These are phyloP conservation scores for Oncopodura yosiiana DNA, from an alignment of 1,140 invertebrate genomes.

Conservation along the genomic window DNA sequence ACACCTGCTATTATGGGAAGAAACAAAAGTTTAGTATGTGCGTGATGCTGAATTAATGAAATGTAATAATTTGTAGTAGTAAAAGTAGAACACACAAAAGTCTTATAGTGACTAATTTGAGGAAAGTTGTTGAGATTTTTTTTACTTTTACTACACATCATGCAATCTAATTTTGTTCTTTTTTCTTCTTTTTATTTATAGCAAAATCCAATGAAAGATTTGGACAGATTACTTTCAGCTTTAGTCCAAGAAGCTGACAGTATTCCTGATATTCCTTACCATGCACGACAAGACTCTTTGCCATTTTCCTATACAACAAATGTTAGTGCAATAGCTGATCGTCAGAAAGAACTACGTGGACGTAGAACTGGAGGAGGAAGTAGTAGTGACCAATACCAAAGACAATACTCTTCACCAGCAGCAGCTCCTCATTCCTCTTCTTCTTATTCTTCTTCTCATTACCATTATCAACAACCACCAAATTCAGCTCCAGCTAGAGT, in stretches of 20 bases:
- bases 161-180: too few species aligned
- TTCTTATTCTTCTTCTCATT: background rate
- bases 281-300: conserved; percentile 65
- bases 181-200: too few species aligned
- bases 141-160: too few species aligned
- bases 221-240: conserved; percentile 30
- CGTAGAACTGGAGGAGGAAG: background rate
- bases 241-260: conserved; percentile 32
- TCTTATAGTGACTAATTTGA: too few species aligned
- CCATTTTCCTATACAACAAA: conserved; percentile 60
- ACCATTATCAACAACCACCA: conserved; percentile 3
- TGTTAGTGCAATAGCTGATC: background rate
- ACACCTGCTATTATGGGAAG: too few species aligned
- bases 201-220: conserved; percentile 34
- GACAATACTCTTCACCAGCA: background rate
- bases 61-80: too few species aligned
- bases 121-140: too few species aligned
- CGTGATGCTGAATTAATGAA: too few species aligned
- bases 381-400: conserved; percentile 1
- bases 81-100: too few species aligned
- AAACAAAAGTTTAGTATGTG: too few species aligned
- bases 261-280: conserved; percentile 55
- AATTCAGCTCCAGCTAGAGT: conserved; percentile 9
- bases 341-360: background rate
- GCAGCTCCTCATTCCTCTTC: conserved; percentile 6